Evolutionary conservation across 2,888 invertebrate species (phyloP).

Genomic region (Tillus elongatus): DNA sequence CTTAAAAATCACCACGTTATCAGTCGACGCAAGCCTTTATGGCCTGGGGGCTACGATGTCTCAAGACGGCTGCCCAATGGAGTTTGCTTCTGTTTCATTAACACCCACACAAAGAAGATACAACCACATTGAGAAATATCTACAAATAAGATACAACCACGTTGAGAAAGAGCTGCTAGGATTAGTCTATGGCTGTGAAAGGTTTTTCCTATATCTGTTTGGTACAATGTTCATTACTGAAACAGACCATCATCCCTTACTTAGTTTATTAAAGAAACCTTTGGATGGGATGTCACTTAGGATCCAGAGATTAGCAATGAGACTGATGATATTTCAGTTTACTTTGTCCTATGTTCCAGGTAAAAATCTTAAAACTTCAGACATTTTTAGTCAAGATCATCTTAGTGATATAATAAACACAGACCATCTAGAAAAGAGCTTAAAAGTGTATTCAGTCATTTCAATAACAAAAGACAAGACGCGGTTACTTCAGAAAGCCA

Average conservation of each 20-base stretch:
- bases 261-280: not conserved
- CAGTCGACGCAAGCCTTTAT: conserved; percentile 8
- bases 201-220: conserved; percentile 21
- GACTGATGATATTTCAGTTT: not conserved
- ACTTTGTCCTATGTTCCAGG: conserved; percentile 4
- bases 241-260: not conserved
- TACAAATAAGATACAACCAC: conserved; percentile 26
- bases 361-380: conserved; percentile 1
- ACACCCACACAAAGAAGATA: conserved; percentile 20
- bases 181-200: conserved; percentile 27
- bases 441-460: conserved; percentile 1
- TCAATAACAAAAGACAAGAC: not conserved
- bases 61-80: conserved; percentile 18
- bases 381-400: not conserved
- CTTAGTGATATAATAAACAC: not conserved
- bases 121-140: conserved; percentile 33
- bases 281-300: not conserved
- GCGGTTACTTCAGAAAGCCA: not conserved
- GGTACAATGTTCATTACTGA: not conserved
- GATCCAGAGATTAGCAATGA: not conserved
- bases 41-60: conserved; percentile 16
- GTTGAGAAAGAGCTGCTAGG: conserved; percentile 32
- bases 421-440: not conserved
- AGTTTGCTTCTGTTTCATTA: conserved; percentile 18
- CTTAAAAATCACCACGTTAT: not conserved